A percentile compares a stretch with the other conserved stretches of the same genome.
These are phyloP conservation scores for Steinernema khuongi DNA, from an alignment of 1,140 invertebrate species.

Conservation along the genomic window DNA sequence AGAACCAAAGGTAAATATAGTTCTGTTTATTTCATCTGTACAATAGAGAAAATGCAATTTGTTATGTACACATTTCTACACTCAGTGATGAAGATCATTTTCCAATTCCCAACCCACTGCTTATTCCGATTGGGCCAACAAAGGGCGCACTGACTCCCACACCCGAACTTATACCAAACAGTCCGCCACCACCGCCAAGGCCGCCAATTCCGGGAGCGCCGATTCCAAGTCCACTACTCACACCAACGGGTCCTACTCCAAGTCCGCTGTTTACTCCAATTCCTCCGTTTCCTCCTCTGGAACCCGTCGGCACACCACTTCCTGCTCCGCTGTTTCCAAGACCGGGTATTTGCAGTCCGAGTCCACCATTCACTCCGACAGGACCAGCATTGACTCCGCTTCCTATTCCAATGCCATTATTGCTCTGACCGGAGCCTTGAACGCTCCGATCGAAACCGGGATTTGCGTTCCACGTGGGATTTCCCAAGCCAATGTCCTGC, in stretches of 20 bases:
- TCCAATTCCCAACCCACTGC: slow-evolving; percentile 4
- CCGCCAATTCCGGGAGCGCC: not conserved
- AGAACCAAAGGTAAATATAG: not conserved
- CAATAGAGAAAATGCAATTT: not conserved
- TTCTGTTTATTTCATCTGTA: not conserved
- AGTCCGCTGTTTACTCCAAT: not conserved
- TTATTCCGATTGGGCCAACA: not conserved
- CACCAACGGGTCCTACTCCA: not conserved
- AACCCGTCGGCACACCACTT: slow-evolving; percentile 9
- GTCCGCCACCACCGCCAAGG: not conserved
- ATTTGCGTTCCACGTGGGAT: not conserved
- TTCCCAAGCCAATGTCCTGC: not conserved
- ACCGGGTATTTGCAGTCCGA: not conserved
- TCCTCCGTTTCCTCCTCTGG: not conserved
- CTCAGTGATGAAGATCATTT: not conserved
- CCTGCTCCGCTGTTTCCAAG: not conserved
- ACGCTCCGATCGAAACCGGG: not conserved
- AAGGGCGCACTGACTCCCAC: not conserved
- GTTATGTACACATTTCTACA: not conserved
- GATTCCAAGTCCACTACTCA: not conserved
- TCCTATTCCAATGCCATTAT: not conserved
- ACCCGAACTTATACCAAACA: not conserved
- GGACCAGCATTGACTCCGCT: not conserved
- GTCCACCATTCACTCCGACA: not conserved
- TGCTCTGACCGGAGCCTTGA: not conserved